Base-by-base conservation (phyloP, 2,113 vertebrate species). In the Myxocyprinus asiaticus region DNA sequence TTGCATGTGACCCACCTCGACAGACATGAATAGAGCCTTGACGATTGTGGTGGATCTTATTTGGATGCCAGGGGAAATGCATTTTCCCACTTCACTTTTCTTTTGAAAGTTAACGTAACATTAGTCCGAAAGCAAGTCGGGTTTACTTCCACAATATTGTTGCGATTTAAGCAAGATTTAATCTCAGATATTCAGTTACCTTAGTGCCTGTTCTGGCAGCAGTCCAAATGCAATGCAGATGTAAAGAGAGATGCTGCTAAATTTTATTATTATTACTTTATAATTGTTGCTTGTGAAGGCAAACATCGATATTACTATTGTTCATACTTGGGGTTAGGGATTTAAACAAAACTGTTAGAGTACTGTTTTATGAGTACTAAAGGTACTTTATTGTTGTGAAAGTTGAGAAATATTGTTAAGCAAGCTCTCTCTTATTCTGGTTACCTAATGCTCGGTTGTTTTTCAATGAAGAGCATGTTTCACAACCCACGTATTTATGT, bases 391-490 rank as follows among this genome's bases (percentile, higher is more conserved):
- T 67, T 15, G 64, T 65, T 33, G 43, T 65, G 48, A 72, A 56
- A 66, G 48, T n/a, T 42, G 76, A 50, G 56, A 73, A 50, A 6
- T 70, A 33, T 22, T 65, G 71, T 70, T 70, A 42, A 58, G 22
- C 22, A 56, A n/a, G 53, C 42, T 44, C 65, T 80, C 12, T 44
- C 65, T 63, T 53, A 51, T 17, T 47, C 33, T 73, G 62, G 75
- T 82, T 80, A 81, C 48, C 76, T 81, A 73, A 77, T 71, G 68
- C 44, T 62, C 64, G 9, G 33, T 78, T 79, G 71, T 84, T 87
- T 82, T 87, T 83, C 64, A 82, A 48, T 69, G 66, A 73, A 68
- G 45, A 59, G 80, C 58, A 0, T 42, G 78, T 85, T 89, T 86
- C 81, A 59, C 83, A 86, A 88, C 68, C 22, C 22, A 53, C 43